Evolutionary conservation across 2,113 vertebrate genomes (phyloP), one percentile per base, ranked within the genome.

Genomic region (Malurus elegans): DNA sequence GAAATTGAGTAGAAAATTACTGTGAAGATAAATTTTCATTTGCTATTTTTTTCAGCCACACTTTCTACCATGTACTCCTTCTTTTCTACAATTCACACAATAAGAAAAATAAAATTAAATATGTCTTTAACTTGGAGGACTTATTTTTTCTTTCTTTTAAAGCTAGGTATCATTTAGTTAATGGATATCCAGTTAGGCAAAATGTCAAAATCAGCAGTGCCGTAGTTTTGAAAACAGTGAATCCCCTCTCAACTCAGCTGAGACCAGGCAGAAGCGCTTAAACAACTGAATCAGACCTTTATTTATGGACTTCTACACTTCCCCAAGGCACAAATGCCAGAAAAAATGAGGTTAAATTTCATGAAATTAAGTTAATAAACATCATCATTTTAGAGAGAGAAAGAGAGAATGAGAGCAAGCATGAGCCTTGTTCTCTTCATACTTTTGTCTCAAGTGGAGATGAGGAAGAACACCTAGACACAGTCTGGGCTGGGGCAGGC

Each of bases 1-100:
- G n/a, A 96, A 96, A 97, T 93, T 93, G 85, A 97, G 69, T 91
- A 90, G 76, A 94, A 97, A 96, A 96, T 94, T 0, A 83, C 84
- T 92, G 91, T 64, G 72, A 90, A 96, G 93, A 96, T 95, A 80
- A 81, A 92, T 96, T 62, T 71, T 92, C 70, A 90, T 82, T 93
- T 86, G 72, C 47, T 89, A 45, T 86, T 88, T 90, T 75, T 56
- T 78, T 72, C 69, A 79, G 10, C 44, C 38, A 8, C 38, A 50
- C 60, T 95, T 88, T 86, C 53, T 79, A 75, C 34, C 19, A 64
- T 8, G 23, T 53, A 57, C 13, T 75, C 19, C 18, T 79, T 14
- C 25, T 56, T 83, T 74, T 82, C 70, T 53, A 54, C 9, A 34
- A 64, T 67, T 87, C 80, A 79, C 87, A 91, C 5, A 91, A 64